Conservation (phyloP, 1,140 invertebrate genomes). For the Asbolus verrucosus region DNA sequence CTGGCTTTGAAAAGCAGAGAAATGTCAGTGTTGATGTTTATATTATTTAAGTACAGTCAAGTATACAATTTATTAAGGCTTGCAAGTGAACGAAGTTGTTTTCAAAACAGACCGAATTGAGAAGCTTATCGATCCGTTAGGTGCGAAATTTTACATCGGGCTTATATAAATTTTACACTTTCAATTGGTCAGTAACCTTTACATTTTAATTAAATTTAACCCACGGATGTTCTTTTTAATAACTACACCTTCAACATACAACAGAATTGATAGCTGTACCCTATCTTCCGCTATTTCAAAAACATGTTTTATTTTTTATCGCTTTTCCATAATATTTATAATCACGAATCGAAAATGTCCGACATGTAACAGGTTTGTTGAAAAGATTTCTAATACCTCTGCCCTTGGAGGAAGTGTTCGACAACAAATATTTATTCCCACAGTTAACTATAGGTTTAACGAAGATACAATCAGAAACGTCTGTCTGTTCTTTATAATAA, state of each 20-base stretch:
- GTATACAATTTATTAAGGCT: neutral
- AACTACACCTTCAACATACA: too few species aligned
- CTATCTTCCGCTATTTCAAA: too few species aligned
- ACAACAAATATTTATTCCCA: conserved; percentile 15
- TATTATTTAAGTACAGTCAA: conserved; percentile 23
- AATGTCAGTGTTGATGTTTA: conserved; percentile 25
- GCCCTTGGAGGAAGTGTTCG: conserved; percentile 2
- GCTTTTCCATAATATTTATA: too few species aligned
- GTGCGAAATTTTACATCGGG: neutral
- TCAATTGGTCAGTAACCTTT: too few species aligned
- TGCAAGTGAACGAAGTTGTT: neutral
- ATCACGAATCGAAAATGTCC: neutral
- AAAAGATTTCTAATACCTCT: neutral
- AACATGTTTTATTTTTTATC: too few species aligned
- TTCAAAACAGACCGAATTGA: neutral
- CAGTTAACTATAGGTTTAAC: conserved; percentile 13
- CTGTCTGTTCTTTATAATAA: conserved; percentile 22
- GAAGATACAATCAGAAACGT: conserved; percentile 4
- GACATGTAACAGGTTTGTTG: neutral
- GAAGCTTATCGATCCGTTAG: neutral
- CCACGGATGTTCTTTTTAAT: too few species aligned
- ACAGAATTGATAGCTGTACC: too few species aligned
- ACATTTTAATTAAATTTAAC: too few species aligned
- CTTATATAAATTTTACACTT: neutral
- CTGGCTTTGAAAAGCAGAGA: conserved; percentile 18